phyloP scores from a whole-genome alignment of 2,888 invertebrate genomes.

The Campoplex capitator region DNA sequence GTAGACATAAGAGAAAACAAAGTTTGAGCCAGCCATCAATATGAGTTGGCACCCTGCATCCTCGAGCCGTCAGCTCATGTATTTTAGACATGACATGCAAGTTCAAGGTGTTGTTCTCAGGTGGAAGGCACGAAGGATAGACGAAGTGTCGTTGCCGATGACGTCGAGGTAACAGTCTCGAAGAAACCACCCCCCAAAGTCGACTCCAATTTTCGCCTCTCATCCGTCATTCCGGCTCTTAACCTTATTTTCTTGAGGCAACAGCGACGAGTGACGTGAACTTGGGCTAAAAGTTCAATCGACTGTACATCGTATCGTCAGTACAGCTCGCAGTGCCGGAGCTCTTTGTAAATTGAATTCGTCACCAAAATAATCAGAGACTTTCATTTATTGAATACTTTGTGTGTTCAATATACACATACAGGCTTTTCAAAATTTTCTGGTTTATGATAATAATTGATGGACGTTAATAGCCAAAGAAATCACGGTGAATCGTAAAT shows the following conservation, averaged over 20 bases:
- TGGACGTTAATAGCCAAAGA: neutral
- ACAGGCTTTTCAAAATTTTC: no score
- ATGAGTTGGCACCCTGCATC: slow-evolving; percentile 6
- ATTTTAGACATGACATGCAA: slow-evolving; percentile 32
- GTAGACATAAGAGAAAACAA: slow-evolving; percentile 35
- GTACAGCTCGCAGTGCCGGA: neutral
- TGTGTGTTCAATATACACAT: neutral
- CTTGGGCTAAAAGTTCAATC: slow-evolving; percentile 37
- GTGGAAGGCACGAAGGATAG: slow-evolving; percentile 40
- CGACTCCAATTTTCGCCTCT: slow-evolving; percentile 35
- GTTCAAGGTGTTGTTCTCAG: slow-evolving; percentile 45
- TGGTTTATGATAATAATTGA: no score
- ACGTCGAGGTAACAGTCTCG: slow-evolving; percentile 33
- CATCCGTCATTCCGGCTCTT: slow-evolving; percentile 26
- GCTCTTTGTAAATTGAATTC: neutral
- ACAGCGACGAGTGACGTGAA: slow-evolving; percentile 1
- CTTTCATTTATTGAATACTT: neutral
- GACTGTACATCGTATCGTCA: neutral
- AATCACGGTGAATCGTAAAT: no score
- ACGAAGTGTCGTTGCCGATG: slow-evolving; percentile 28
- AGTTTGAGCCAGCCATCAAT: slow-evolving; percentile 53
- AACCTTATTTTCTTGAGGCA: slow-evolving; percentile 9
- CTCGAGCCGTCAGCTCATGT: neutral
- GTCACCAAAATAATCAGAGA: neutral
- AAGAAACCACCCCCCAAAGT: slow-evolving; percentile 31